Evolutionary conservation across 2,888 invertebrate genomes (phyloP), one percentile per base, ranked within the genome.

Genomic region (Schrankia costaestrigalis): DNA sequence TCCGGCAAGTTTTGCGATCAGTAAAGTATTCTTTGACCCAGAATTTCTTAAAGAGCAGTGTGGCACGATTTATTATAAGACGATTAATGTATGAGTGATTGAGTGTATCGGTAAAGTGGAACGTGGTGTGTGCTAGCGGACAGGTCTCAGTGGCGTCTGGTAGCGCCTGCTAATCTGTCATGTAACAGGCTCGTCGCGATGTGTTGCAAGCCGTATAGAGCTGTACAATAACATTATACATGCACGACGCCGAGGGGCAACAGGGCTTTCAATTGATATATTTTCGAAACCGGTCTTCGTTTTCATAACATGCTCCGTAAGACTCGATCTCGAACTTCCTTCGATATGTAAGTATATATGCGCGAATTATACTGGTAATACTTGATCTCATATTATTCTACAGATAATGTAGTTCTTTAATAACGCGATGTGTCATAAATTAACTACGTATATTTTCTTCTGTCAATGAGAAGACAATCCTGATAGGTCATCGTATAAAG

Each of bases 261-360:
- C n/a, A 74, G 67, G 72, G 74, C 78, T 82, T 84, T 78, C 82
- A 80, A 84, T 81, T 83, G 80, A 84, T 86, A 81, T 82, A 86
- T 85, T 82, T 83, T 77, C 71, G 68, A 78, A 84, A 84, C 81
- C 80, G 75, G 83, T 84, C 73, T 60, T 53, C 63, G 77, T 83
- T 83, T 85, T 85, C 82, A 82, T 80, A 82, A 85, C 78, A 81
- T 54, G 67, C 54, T 62, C 56, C 47, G 63, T 65, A 62, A 61
- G 60, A 56, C 46, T 63, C 56, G 56, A 66, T 64, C 61, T 61
- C 51, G 46, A 63, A 63, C 53, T 53, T 41, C 41, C 51, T 50
- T 53, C 50, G 53, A 6, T 25, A 11, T 11, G 50, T 48, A 51
- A 49, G 41, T 49, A 54, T 56, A 44, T 44, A 54, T 58, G 52